A percentile compares a stretch with the other conserved stretches of the same genome.
Conservation (phyloP, 2,888 invertebrate genomes). For the Cheilosia vernalis region DNA sequence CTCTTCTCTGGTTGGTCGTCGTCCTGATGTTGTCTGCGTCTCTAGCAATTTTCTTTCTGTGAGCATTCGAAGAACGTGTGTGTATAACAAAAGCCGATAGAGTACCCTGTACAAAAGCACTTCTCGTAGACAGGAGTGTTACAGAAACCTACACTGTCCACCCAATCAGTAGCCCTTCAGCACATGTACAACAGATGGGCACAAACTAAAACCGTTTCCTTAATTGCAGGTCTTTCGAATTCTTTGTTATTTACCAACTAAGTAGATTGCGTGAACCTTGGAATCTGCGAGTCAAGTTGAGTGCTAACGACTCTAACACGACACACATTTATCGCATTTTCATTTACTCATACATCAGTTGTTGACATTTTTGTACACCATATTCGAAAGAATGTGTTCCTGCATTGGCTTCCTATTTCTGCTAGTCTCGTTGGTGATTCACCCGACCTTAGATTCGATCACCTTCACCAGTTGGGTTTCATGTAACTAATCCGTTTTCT, state of each 20-base stretch:
- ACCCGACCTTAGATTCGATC: background rate
- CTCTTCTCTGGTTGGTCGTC: too few relatives aligned
- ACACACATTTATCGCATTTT: background rate
- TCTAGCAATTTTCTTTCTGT: too few relatives aligned
- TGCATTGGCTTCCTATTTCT: conserved; percentile 48
- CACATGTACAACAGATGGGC: background rate
- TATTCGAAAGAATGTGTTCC: conserved; percentile 42
- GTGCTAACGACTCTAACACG: conserved; percentile 29
- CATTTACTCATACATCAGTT: background rate
- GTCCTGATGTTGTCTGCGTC: too few relatives aligned
- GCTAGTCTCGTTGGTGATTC: conserved; percentile 32
- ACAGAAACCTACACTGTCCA: too few relatives aligned
- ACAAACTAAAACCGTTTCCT: conserved; percentile 19
- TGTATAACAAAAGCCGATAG: too few relatives aligned
- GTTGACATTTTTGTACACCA: background rate
- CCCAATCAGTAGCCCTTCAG: background rate
- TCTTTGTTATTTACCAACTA: conserved; percentile 79
- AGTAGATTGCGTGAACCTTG: conserved; percentile 78
- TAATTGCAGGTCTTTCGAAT: conserved; percentile 79
- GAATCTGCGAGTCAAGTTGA: conserved; percentile 80
- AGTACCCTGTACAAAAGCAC: too few relatives aligned
- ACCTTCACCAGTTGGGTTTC: too few relatives aligned
- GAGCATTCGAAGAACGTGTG: too few relatives aligned
- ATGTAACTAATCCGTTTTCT: background rate
- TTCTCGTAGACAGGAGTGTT: too few relatives aligned